These are phyloP conservation scores for Malurus alboscapulatus DNA, from an alignment of 2,113 vertebrate species.

Conservation along the genomic window DNA sequence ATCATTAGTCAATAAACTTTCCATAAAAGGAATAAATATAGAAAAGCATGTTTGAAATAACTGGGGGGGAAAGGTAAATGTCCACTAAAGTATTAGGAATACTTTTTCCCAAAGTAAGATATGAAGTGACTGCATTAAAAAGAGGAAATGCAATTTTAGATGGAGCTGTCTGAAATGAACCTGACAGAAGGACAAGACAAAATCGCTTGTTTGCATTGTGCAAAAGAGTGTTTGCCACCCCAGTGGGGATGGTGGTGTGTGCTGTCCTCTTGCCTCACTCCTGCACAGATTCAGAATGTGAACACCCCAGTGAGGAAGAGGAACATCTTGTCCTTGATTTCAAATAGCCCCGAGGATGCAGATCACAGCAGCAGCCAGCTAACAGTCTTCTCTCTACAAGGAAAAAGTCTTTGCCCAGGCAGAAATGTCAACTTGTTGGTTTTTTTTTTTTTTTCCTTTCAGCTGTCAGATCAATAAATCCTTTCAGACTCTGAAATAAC, in stretches of 20 bases:
- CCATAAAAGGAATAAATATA: neutral
- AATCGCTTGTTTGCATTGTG: neutral
- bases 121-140: neutral
- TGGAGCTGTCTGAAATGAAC: neutral
- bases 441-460: constrained; percentile 34
- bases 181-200: neutral
- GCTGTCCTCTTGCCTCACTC: rapidly evolving
- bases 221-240: neutral
- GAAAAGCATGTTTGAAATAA: neutral
- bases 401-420: constrained; percentile 65
- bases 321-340: constrained; percentile 25
- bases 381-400: constrained; percentile 1
- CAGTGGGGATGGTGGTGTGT: neutral
- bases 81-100: neutral
- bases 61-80: neutral
- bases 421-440: neutral
- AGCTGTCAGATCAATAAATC: constrained; percentile 59
- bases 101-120: neutral
- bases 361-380: constrained; percentile 40
- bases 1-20: neutral
- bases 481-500: constrained; percentile 43
- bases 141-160: neutral
- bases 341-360: constrained; percentile 50
- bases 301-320: constrained; percentile 44
- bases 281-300: neutral